A percentile compares a stretch with the other conserved stretches of the same genome.
Conservation (phyloP, 2,888 invertebrate genomes). For the Drosophila ezoana region DNA sequence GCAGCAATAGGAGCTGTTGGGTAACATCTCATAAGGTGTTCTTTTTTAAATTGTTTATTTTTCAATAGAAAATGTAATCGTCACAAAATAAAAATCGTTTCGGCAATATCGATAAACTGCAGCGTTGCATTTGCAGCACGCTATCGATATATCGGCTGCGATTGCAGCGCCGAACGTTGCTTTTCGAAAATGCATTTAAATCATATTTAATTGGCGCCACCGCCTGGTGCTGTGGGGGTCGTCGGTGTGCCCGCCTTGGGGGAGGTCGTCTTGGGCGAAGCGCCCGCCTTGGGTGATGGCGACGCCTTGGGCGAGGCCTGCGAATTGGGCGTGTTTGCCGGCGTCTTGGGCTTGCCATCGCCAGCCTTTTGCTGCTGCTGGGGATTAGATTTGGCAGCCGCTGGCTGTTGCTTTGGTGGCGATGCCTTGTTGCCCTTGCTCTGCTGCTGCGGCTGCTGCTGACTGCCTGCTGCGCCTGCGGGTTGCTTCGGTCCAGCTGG, state of each 20-base stretch:
- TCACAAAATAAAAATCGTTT: constrained; percentile 47
- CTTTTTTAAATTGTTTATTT: constrained; percentile 43
- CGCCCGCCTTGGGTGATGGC: constrained; percentile 83
- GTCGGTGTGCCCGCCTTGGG: constrained; percentile 61
- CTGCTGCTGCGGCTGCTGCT: constrained; percentile 46
- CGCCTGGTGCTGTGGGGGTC: constrained; percentile 27
- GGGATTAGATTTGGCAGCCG: constrained; percentile 19
- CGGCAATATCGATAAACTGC: constrained; percentile 28
- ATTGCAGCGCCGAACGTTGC: constrained; percentile 17
- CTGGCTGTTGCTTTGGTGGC: constrained; percentile 50
- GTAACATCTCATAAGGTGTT: not conserved
- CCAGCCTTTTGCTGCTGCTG: constrained; percentile 33
- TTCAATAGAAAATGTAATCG: constrained; percentile 50
- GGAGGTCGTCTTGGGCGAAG: constrained; percentile 57
- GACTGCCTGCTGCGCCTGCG: constrained; percentile 5
- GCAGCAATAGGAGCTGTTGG: constrained; percentile 29
- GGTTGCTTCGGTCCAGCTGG: constrained; percentile 32
- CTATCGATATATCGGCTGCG: constrained; percentile 22
- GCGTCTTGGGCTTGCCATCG: constrained; percentile 48
- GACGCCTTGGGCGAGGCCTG: constrained; percentile 83
- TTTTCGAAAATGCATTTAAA: constrained; percentile 55
- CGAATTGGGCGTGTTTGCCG: constrained; percentile 68
- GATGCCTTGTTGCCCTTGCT: constrained; percentile 58
- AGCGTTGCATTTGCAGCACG: constrained; percentile 14
- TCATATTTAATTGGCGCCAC: constrained; percentile 46